phyloP scores from a whole-genome alignment of 2,888 invertebrate genomes.

The Epistrophella euchroma region DNA sequence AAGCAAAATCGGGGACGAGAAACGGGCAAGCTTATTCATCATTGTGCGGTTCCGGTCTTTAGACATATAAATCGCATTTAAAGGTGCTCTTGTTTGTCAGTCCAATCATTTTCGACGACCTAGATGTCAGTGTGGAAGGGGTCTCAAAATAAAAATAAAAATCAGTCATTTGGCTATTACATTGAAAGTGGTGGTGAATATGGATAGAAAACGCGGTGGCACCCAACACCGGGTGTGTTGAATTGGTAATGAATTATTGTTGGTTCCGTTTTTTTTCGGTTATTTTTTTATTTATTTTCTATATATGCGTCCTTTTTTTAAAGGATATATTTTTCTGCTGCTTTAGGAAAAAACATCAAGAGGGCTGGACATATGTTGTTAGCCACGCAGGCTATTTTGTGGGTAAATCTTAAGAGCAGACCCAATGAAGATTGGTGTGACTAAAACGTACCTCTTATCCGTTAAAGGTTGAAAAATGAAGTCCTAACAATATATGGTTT shows the following conservation, averaged over 20 bases:
- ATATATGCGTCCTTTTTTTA: constrained; percentile 43
- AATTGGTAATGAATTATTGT: constrained; percentile 74
- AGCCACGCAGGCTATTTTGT: constrained; percentile 60
- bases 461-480: constrained; percentile 56
- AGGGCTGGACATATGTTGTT: constrained; percentile 70
- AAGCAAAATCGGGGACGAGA: neutral
- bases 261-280: constrained; percentile 45
- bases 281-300: constrained; percentile 38
- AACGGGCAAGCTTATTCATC: constrained; percentile 55
- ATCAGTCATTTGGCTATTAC: constrained; percentile 52
- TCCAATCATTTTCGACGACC: constrained; percentile 31
- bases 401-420: constrained; percentile 55
- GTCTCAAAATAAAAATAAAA: neutral
- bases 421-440: constrained; percentile 63
- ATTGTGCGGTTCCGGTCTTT: constrained; percentile 74
- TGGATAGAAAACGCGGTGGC: constrained; percentile 30
- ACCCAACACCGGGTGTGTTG: constrained; percentile 63
- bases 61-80: constrained; percentile 74
- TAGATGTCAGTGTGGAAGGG: constrained; percentile 22
- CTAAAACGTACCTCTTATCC: constrained; percentile 57
- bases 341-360: constrained; percentile 30
- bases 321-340: constrained; percentile 28
- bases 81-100: constrained; percentile 70
- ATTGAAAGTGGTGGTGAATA: constrained; percentile 37
- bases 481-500: constrained; percentile 46